Evolutionary conservation across 2,797 vertebrate genomes (phyloP).

Genomic region (Margarornis squamiger): DNA sequence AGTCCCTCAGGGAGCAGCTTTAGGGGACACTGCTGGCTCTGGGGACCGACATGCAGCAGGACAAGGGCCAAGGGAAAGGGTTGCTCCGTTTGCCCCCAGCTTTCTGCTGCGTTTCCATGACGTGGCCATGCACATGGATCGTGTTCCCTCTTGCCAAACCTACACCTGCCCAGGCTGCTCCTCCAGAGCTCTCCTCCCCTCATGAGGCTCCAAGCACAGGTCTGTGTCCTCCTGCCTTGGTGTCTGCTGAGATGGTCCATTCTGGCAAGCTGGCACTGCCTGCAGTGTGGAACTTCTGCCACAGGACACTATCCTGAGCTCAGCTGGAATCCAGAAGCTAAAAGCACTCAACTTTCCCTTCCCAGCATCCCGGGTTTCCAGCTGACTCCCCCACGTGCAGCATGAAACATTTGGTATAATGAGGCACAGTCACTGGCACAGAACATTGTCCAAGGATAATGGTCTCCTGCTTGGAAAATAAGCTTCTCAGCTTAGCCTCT

Average conservation of each 20-base stretch:
- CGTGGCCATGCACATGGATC: accelerated
- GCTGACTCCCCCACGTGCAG: neutral
- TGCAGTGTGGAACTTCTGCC: neutral
- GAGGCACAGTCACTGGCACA: conserved; percentile 41
- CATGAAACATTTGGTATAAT: conserved; percentile 46
- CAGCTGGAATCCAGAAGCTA: neutral
- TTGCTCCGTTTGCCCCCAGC: neutral
- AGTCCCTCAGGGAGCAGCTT: neutral
- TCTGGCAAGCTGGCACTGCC: neutral
- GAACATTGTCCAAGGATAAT: conserved; percentile 37
- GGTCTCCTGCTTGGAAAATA: conserved; percentile 1
- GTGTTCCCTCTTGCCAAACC: accelerated
- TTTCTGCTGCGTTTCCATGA: neutral
- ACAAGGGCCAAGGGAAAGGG: neutral
- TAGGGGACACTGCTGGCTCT: neutral
- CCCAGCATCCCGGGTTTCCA: neutral
- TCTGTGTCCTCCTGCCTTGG: neutral
- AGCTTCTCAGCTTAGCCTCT: conserved; percentile 19
- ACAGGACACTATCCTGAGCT: accelerated
- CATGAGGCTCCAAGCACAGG: accelerated
- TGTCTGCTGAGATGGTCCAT: neutral
- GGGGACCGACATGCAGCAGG: accelerated
- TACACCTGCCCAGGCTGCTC: neutral
- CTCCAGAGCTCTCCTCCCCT: neutral
- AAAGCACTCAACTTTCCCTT: neutral